These are phyloP conservation scores for Zootermopsis nevadensis DNA, from an alignment of 2,888 invertebrate genomes.

Conservation along the genomic window DNA sequence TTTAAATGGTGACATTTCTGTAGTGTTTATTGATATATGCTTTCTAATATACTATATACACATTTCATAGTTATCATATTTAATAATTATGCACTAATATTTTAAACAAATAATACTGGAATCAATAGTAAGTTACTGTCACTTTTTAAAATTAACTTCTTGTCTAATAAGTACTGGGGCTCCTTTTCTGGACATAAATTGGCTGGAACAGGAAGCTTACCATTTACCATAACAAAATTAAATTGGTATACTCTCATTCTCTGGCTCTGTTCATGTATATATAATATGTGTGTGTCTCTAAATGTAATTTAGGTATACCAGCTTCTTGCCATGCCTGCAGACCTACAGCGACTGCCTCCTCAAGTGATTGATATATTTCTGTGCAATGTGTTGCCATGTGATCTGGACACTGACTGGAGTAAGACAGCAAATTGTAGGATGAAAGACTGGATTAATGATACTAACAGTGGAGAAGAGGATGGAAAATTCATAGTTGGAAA, in stretches of 20 bases:
- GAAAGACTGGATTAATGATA: slow-evolving; percentile 60
- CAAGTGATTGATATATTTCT: slow-evolving; percentile 68
- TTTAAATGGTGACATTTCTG: too few species aligned
- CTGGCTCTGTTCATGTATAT: background rate
- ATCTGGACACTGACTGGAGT: slow-evolving; percentile 69
- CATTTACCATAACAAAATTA: too few species aligned
- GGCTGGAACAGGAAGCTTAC: too few species aligned
- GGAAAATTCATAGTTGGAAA: slow-evolving; percentile 58
- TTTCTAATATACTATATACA: too few species aligned
- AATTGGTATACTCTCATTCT: background rate
- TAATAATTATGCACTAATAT: too few species aligned
- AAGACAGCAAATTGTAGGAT: slow-evolving; percentile 61
- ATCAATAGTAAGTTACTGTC: too few species aligned
- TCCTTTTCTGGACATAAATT: too few species aligned
- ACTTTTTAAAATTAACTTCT: too few species aligned
- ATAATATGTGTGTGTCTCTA: background rate
- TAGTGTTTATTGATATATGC: too few species aligned
- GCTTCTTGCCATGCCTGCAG: slow-evolving; percentile 62
- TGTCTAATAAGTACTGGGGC: too few species aligned
- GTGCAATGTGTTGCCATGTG: slow-evolving; percentile 66
- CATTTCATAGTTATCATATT: too few species aligned
- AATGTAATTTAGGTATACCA: slow-evolving; percentile 42
- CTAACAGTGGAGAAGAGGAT: slow-evolving; percentile 23
- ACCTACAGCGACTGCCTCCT: slow-evolving; percentile 60
- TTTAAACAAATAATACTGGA: too few species aligned